Evolutionary conservation across 1,140 invertebrate genomes (phyloP).

Genomic region (Macrostomum lignano): DNA sequence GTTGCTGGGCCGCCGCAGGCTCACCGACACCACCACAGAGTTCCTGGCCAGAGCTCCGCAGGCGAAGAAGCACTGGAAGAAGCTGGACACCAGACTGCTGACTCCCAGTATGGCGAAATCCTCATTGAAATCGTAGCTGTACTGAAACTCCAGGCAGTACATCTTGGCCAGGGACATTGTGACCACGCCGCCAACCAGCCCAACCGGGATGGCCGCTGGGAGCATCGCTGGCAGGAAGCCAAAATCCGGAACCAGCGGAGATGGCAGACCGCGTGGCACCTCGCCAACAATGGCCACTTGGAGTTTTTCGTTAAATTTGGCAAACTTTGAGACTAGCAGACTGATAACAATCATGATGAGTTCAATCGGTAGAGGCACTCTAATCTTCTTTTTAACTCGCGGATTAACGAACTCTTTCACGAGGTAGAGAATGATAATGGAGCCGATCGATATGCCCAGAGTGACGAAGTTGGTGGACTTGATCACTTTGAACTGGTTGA

Average conservation of each 20-base stretch:
- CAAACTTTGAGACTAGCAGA: constrained; percentile 24
- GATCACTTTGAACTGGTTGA: too few relatives aligned
- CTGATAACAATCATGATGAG: constrained; percentile 23
- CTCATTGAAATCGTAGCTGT: not conserved
- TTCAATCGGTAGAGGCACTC: constrained; percentile 54
- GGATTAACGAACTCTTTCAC: constrained; percentile 54
- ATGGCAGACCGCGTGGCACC: constrained; percentile 27
- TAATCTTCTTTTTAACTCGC: constrained; percentile 37
- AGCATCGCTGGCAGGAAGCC: not conserved
- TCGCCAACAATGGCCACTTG: constrained; percentile 25
- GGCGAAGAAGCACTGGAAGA: constrained; percentile 1
- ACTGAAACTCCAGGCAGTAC: not conserved
- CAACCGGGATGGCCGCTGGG: not conserved
- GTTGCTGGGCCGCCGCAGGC: too few relatives aligned
- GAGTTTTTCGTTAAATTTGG: constrained; percentile 20
- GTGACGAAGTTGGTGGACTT: constrained; percentile 23
- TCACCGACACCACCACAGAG: not conserved
- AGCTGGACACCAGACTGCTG: not conserved
- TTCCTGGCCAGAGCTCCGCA: not conserved
- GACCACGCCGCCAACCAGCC: not conserved
- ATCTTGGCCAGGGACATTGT: not conserved
- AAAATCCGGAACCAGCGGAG: not conserved
- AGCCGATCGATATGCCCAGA: constrained; percentile 38
- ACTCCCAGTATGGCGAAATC: not conserved
- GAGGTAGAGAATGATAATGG: constrained; percentile 39